Evolutionary conservation across 2,113 vertebrate species (phyloP), one percentile per base, ranked within the genome.

Genomic region (Hydrolagus affinis): DNA sequence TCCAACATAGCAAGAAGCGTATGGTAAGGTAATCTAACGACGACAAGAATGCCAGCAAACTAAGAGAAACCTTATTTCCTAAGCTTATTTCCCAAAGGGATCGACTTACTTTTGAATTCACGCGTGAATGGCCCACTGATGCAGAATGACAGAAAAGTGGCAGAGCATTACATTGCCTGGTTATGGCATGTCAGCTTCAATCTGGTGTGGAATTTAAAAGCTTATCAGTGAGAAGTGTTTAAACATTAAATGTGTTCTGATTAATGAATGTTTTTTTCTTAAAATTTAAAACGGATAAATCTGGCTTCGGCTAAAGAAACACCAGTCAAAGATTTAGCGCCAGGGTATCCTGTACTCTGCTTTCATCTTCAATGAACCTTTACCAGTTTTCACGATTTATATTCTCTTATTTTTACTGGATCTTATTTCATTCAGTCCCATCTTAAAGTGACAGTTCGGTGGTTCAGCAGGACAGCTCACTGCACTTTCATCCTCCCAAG

Each of bases 81-180:
- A 44, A 83, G 14, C 25, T 10, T 11, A 64, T 80, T 64, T 30
- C 77, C 60, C 60, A 83, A 30, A 66, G 77, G n/a, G 77, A 66
- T 17, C 0, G n/a, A 8, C 25, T 25, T 83, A 19, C 0, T 66
- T 66, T 83, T 83, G 77, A 30, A 83, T 83, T 83, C 25, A 83
- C 25, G 9, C 77, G 30, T 30, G 60, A 83, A 66, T 64, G 25
- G 14, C 25, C 57, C 28, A 30, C 12, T 64, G 60, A 83, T 83
- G 77, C n/a, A 83, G 60, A 66, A 64, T 83, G 60, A 66, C 77
- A 83, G 77, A 83, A 83, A 66, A 83, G 23, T 66, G 25, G 23
- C 60, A 30, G 25, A 30, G 60, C 60, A 66, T 83, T 83, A 64
- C 30, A 83, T 83, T 83, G 77, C 60, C 23, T 77, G n/a, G n/a